A percentile compares a stretch with the other conserved stretches of the same genome.
phyloP scores from a whole-genome alignment of 2,888 invertebrate genomes.

The Pachycephus smyrnensis region DNA sequence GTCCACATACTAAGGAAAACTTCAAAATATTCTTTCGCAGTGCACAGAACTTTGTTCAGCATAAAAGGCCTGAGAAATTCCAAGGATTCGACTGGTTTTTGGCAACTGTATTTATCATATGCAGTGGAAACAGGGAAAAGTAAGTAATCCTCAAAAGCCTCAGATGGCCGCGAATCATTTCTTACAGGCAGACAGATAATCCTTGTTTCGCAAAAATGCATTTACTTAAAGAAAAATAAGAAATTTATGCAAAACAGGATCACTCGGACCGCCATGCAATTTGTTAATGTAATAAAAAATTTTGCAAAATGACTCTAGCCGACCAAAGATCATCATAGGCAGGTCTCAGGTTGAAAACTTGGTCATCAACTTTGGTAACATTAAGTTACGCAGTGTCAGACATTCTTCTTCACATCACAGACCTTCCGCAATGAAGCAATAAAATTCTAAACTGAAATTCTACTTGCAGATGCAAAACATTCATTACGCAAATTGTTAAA shows the following conservation, averaged over 20 bases:
- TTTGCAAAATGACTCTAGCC: slow-evolving; percentile 53
- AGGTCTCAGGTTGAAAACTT: slow-evolving; percentile 67
- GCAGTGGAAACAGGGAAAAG: slow-evolving; percentile 54
- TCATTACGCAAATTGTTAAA: slow-evolving; percentile 53
- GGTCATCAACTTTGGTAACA: slow-evolving; percentile 40
- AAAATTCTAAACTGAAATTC: background rate
- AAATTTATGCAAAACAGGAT: background rate
- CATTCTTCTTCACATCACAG: slow-evolving; percentile 53
- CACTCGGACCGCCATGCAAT: background rate
- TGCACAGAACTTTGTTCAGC: slow-evolving; percentile 53
- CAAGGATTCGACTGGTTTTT: slow-evolving; percentile 63
- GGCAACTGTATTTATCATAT: slow-evolving; percentile 58
- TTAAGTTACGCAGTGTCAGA: slow-evolving; percentile 38
- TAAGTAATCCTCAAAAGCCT: slow-evolving; percentile 47
- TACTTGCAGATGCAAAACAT: slow-evolving; percentile 53
- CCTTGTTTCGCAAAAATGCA: background rate
- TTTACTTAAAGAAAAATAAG: background rate
- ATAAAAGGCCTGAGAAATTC: slow-evolving; percentile 46
- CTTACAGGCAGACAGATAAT: background rate
- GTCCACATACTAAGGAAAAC: slow-evolving; percentile 36
- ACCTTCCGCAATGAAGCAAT: slow-evolving; percentile 38
- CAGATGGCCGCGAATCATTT: slow-evolving; percentile 60
- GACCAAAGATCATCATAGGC: slow-evolving; percentile 60
- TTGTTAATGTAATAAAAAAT: background rate
- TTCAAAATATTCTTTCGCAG: slow-evolving; percentile 55